Conservation (phyloP, 2,113 vertebrate genomes). For the Calyptommatus sinebrachiatus region DNA sequence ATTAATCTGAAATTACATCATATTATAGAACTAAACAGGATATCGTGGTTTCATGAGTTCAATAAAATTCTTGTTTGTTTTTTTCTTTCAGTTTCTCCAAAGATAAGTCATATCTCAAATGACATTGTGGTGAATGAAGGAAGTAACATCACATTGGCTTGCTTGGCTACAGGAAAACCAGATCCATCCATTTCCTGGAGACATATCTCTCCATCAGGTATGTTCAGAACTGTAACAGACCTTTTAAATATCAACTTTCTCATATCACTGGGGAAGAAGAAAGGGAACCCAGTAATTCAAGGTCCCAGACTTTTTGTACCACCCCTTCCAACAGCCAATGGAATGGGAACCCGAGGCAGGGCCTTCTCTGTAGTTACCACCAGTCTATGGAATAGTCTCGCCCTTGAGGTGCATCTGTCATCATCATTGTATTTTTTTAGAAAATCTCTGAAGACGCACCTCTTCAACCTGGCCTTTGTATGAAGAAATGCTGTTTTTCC, state of each 20-base stretch:
- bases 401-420: too few relatives aligned
- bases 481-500: too few relatives aligned
- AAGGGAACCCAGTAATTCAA: neutral
- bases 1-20: neutral
- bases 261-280: neutral
- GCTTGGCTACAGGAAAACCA: conserved; percentile 93
- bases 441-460: too few relatives aligned
- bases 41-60: neutral
- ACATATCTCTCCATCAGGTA: conserved; percentile 96
- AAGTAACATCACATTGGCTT: conserved; percentile 92
- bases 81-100: conserved; percentile 87
- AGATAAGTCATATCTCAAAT: conserved; percentile 92
- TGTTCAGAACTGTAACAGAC: conserved; percentile 26
- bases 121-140: conserved; percentile 94
- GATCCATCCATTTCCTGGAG: conserved; percentile 96
- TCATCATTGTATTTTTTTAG: too few relatives aligned
- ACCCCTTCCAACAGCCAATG: too few relatives aligned
- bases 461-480: too few relatives aligned
- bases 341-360: too few relatives aligned
- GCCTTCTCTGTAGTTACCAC: too few relatives aligned
- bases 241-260: neutral
- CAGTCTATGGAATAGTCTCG: too few relatives aligned
- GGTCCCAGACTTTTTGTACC: neutral
- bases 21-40: neutral
- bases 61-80: neutral